Evolutionary conservation across 2,888 invertebrate genomes (phyloP), one percentile per base, ranked within the genome.

Genomic region (Acanthococcus lagerstroemiae): DNA sequence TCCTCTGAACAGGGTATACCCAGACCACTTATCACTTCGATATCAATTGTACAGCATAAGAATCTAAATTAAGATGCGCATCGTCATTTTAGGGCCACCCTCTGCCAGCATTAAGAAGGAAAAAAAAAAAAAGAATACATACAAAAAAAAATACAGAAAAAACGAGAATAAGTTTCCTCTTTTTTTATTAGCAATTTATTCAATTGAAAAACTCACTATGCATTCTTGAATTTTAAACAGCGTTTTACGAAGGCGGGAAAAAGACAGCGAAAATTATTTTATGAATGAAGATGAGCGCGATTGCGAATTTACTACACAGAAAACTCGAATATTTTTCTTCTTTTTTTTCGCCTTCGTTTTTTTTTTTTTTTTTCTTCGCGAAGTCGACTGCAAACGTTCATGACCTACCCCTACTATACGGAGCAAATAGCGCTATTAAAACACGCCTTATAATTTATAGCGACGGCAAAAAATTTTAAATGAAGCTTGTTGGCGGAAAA

Each of bases 361-460:
- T 22, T 52, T 22, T 6, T 21, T 52, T 22, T 50, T 50, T 52
- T 61, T 52, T 50, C 37, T 52, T 25, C 26, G 48, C 61, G 21
- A 50, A 52, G 52, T 61, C 52, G 61, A 27, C 52, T 48, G 37
- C 61, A 37, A 61, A 30, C 54, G 61, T 61, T 61, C 61, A 61
- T 61, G 61, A 61, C 61, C 61, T 61, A 61, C 61, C 61, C 61
- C 30, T 61, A 61, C 61, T 61, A 61, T 22, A n/a, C 46, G 52
- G 61, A 37, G 61, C 52, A 61, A 61, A 61, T 61, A 48, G 61
- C 61, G 61, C 61, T 61, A 61, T 61, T 61, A 61, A 61, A 61
- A 61, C 61, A 61, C 61, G 61, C 61, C 61, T 61, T 61, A 61
- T 61, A 61, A 61, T 61, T 61, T 61, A 61, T 61, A 61, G 61